A percentile compares a stretch with the other conserved stretches of the same genome.
phyloP scores from a whole-genome alignment of 2,113 vertebrate genomes.

The Paedocypris sp. region DNA sequence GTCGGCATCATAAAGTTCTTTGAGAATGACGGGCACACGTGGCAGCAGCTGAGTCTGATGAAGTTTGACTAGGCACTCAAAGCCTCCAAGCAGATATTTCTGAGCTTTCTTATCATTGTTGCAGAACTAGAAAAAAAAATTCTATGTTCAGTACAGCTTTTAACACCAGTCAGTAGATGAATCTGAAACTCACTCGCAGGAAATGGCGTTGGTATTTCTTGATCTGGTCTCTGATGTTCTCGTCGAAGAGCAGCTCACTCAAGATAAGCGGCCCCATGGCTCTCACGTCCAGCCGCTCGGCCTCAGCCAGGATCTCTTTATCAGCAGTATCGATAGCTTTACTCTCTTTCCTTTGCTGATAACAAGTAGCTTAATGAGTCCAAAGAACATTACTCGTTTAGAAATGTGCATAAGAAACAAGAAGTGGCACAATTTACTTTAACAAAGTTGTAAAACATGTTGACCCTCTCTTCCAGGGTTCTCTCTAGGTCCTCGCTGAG shows the following conservation, averaged over 20 bases:
- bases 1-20: slow-evolving; percentile 92
- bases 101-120: slow-evolving; percentile 97
- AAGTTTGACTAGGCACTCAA: slow-evolving; percentile 92
- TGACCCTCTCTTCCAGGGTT: slow-evolving; percentile 86
- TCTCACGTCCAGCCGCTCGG: slow-evolving; percentile 92
- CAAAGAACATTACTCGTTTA: no score
- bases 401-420: background rate
- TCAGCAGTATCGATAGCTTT: slow-evolving; percentile 78
- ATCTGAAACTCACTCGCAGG: slow-evolving; percentile 84
- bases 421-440: slow-evolving; percentile 61
- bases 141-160: background rate
- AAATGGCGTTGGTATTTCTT: slow-evolving; percentile 95
- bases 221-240: slow-evolving; percentile 93
- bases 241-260: slow-evolving; percentile 89
- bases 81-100: slow-evolving; percentile 86
- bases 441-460: slow-evolving; percentile 91
- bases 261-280: slow-evolving; percentile 94
- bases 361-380: background rate
- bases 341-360: slow-evolving; percentile 87
- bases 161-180: no score
- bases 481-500: slow-evolving; percentile 90
- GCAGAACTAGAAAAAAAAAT: slow-evolving; percentile 71
- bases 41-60: slow-evolving; percentile 84
- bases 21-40: slow-evolving; percentile 85
- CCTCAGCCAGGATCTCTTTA: slow-evolving; percentile 92